Conservation (phyloP, 2,888 invertebrate genomes). For the Tinea semifulvella region DNA sequence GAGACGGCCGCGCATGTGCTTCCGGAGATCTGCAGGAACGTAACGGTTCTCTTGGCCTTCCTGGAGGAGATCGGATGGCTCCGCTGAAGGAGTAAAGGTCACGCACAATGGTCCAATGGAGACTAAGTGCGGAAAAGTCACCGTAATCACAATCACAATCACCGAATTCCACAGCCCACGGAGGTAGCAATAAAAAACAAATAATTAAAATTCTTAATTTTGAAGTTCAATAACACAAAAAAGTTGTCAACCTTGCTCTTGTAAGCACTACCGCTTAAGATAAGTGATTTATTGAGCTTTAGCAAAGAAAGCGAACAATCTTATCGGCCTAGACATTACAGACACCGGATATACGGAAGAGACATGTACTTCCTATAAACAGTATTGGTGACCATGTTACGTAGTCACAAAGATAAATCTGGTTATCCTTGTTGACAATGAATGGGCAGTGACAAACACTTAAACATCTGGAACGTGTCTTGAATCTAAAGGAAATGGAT, state of each 20-base stretch:
- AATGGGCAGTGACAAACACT: not conserved
- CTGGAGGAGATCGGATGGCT: too few relatives aligned
- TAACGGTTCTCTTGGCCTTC: too few relatives aligned
- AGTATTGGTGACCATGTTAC: constrained; percentile 1
- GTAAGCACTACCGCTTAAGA: constrained; percentile 4
- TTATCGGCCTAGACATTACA: constrained; percentile 9
- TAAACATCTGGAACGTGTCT: not conserved
- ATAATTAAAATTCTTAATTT: not conserved
- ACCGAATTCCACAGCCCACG: not conserved
- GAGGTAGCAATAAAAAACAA: not conserved
- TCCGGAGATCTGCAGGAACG: too few relatives aligned
- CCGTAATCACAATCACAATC: too few relatives aligned
- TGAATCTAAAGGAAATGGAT: too few relatives aligned
- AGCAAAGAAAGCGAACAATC: constrained; percentile 8
- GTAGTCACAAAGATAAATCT: not conserved
- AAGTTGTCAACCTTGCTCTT: constrained; percentile 7
- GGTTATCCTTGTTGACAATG: constrained; percentile 9
- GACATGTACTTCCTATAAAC: constrained; percentile 6
- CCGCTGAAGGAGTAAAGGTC: too few relatives aligned
- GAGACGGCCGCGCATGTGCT: too few relatives aligned
- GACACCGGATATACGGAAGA: constrained; percentile 7
- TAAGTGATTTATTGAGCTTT: too few relatives aligned
- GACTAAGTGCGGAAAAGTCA: too few relatives aligned
- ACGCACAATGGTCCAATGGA: too few relatives aligned
- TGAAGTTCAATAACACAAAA: constrained; percentile 3